Conservation (phyloP, 2,797 vertebrate genomes). For the Trematomus bernacchii region DNA sequence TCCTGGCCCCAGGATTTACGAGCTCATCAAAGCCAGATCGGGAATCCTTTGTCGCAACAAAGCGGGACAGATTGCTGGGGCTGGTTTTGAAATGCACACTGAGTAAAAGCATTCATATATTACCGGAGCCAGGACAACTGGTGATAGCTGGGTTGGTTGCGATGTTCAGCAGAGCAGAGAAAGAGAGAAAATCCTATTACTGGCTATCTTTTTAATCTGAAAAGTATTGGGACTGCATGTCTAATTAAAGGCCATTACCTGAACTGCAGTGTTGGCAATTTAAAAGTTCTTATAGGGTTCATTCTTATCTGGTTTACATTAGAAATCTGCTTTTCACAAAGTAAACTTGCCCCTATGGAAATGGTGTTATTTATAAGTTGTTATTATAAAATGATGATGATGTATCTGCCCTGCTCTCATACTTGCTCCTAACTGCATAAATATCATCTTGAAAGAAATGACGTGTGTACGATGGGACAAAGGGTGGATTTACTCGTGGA, state of each 20-base stretch:
- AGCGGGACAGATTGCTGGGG: constrained; percentile 68
- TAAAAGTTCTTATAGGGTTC: background rate
- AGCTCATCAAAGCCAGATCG: constrained; percentile 81
- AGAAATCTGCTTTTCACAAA: too few species aligned
- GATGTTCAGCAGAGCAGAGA: constrained; percentile 5
- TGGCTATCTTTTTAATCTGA: constrained; percentile 1
- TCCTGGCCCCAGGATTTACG: constrained; percentile 72
- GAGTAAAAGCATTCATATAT: constrained; percentile 44
- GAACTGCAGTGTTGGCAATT: constrained; percentile 10
- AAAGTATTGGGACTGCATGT: background rate
- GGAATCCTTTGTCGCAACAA: constrained; percentile 67
- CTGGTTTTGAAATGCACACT: background rate
- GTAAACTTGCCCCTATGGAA: too few species aligned
- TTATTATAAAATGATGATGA: too few species aligned
- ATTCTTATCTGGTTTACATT: too few species aligned
- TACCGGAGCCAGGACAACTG: constrained; percentile 20
- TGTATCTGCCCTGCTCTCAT: too few species aligned
- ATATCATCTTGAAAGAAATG: too few species aligned
- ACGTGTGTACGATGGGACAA: too few species aligned
- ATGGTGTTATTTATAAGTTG: too few species aligned
- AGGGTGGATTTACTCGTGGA: too few species aligned
- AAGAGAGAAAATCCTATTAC: constrained; percentile 4
- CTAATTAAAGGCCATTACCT: constrained; percentile 11
- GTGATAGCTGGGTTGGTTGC: constrained; percentile 12
- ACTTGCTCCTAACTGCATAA: too few species aligned